A percentile compares a stretch with the other conserved stretches of the same genome.
Conservation (phyloP, 2,888 invertebrate genomes). For the Cataglyphis albicans region DNA sequence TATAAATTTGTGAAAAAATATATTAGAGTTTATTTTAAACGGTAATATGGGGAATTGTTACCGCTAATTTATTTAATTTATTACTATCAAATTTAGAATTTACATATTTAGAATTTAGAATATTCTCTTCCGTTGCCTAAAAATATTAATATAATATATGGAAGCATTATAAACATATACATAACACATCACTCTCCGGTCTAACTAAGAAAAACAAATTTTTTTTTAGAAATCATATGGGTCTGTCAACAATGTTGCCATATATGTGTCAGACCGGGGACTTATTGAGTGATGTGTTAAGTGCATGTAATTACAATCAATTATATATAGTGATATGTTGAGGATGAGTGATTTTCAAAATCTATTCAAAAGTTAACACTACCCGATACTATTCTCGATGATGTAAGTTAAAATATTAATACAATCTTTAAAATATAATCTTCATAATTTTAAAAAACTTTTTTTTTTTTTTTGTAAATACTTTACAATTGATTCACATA, state of each 20-base stretch:
- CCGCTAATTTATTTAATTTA: background rate
- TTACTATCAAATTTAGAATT: background rate
- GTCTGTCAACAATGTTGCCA: no score
- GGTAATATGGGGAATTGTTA: background rate
- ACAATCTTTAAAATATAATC: slow-evolving; percentile 16
- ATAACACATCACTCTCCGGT: background rate
- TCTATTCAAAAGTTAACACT: slow-evolving; percentile 15
- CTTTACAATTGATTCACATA: background rate
- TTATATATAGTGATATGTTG: slow-evolving; percentile 14
- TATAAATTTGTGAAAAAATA: background rate
- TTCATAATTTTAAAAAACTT: background rate
- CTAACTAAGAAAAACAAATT: no score
- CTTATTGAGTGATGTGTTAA: background rate
- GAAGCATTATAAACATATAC: background rate
- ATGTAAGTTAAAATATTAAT: slow-evolving; percentile 30
- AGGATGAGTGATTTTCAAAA: slow-evolving; percentile 41
- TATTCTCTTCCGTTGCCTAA: background rate
- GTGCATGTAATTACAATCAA: slow-evolving; percentile 17
- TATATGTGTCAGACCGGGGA: no score
- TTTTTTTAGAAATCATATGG: no score
- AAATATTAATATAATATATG: slow-evolving; percentile 14
- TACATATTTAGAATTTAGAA: background rate
- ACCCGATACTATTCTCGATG: slow-evolving; percentile 26
- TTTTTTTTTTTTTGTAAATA: background rate
- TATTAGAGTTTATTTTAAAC: background rate